Conservation (phyloP, 2,113 vertebrate species). For the Sander vitreus region DNA sequence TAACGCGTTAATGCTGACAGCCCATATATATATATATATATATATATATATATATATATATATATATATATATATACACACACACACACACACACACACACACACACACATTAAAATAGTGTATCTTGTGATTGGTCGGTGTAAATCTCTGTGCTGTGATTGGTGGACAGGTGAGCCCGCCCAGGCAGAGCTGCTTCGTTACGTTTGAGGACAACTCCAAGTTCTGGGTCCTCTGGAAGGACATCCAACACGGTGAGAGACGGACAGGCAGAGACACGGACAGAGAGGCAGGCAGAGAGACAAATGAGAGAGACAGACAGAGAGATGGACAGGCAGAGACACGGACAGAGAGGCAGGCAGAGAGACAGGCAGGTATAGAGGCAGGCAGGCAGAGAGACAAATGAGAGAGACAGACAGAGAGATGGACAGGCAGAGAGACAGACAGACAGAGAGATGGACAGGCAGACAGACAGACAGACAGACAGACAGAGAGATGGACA, state of each 20-base stretch:
- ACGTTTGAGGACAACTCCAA: constrained; percentile 98
- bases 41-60: no score
- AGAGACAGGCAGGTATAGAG: not conserved
- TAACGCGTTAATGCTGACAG: no score
- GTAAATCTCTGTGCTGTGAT: constrained; percentile 26
- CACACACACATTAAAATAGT: no score
- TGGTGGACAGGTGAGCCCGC: constrained; percentile 88
- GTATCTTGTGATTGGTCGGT: not conserved
- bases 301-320: no score
- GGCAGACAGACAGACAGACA: not conserved
- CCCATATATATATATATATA: no score
- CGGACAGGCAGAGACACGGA: not conserved
- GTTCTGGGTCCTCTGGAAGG: constrained; percentile 93
- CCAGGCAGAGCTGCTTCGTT: constrained; percentile 95
- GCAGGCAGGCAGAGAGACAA: not conserved
- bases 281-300: not conserved
- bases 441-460: no score
- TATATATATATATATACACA: no score
- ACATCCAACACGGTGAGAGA: constrained; percentile 87
- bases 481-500: not conserved
- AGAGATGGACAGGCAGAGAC: not conserved
- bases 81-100: not conserved
- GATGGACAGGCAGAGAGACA: not conserved
- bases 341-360: not conserved
- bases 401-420: constrained; percentile 62